Base-by-base conservation (phyloP, 2,888 invertebrate genomes). In the Chelonus formosanus region DNA sequence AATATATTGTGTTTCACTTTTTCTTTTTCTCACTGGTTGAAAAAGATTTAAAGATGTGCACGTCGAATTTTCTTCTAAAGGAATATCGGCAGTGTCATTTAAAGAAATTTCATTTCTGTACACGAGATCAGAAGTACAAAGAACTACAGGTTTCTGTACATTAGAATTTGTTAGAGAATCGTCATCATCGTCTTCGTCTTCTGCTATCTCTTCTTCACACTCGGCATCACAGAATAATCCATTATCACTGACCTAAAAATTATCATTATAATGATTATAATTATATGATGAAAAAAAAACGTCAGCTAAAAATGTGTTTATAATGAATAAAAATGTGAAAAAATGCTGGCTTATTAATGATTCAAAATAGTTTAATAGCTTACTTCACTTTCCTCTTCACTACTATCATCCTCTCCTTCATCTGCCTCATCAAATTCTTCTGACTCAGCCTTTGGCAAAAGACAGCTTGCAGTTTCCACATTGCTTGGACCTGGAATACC, bases 401-500 rank as follows among this genome's bases (percentile, higher is more conserved):
- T 82, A 50, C 77, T 79, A 61, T 81, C 81, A 32, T 81, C 82
- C 34, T 81, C 81, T n/a, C 79, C 81, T n/a, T 82, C 82, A 6
- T 76, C 81, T 7, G 74, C 73, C 57, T 81, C 81, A 10, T 77
- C 80, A 40, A 77, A 80, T 72, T 81, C 81, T 65, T 83, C 82
- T 3, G 76, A 74, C 61, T 80, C 81, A 45, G 73, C 78, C 64
- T 78, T 76, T 65, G 76, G 75, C 43, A 76, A 62, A 3, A 73
- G 64, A 20, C 75, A 74, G 65, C 74, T 75, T 57, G 77, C 72
- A 67, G 74, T 73, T 66, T 81, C 78, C 67, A 76, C 55, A 36
- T 76, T 75, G 68, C 84, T 84, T 3, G 84, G 84, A 47, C 83
- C 84, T 56, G 84, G 78, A 56, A 81, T 74, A 67, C 80, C 80